Base-by-base conservation (phyloP, 2,113 vertebrate species). In the Martes martes region DNA sequence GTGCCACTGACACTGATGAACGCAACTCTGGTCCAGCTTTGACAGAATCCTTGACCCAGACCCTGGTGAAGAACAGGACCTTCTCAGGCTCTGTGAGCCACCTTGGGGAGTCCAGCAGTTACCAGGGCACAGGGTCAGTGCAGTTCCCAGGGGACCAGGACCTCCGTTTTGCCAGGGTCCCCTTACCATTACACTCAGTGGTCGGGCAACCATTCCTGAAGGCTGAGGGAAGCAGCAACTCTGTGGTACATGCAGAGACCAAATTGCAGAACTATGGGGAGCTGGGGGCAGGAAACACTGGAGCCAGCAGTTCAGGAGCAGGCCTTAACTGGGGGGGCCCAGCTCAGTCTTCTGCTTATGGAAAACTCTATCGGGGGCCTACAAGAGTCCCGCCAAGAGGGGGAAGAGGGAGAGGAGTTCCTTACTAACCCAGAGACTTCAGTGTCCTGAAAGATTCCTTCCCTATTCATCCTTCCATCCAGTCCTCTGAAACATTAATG, bases 101-200 rank as follows among this genome's bases (percentile, higher is more conserved):
- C 97, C 98, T 98, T 67, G 99, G 98, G 97, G 99, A 99, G 98
- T 98, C 98, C 61, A 99, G 98, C 98, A 98, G 0, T 98, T 99
- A 99, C 99, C 99, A 99, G 98, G 99, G 99, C 97, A 98, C 99
- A 76, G 99, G 99, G 95, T 99, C 99, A 79, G 92, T 99, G 84
- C 99, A 99, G 97, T 99, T 99, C 97, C 99, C 99, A 2, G 99
- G 99, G 97, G 99, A 99, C 98, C 99, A 99, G 99, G 99, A 99
- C 98, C 99, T 99, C 74, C 99, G 99, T 91, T 99, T 99, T 97
- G 98, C 99, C 98, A 99, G 99, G 76, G 98, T 91, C 71, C 99
- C 99, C n/a, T 88, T 98, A 42, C 10, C 89, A 89, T 19, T 98
- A 57, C 99, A 98, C 91, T 98, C 99, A 89, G 98, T 97, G 89